These are phyloP conservation scores for Pteruthius melanotis DNA, from an alignment of 2,113 vertebrate genomes.

Conservation along the genomic window DNA sequence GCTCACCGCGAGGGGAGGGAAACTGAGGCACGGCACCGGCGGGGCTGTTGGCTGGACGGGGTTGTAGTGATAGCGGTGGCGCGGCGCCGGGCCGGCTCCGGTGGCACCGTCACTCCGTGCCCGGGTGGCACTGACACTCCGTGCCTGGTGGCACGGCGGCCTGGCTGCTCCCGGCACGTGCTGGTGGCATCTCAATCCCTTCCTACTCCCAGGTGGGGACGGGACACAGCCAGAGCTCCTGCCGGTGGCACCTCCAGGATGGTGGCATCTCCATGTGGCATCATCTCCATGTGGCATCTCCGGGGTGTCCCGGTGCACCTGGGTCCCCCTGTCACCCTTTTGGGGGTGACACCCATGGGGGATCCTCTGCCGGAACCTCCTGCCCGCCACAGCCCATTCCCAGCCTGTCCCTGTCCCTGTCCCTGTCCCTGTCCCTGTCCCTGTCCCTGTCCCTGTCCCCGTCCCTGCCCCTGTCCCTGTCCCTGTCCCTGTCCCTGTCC, in stretches of 20 bases:
- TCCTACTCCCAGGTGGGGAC: rapidly evolving
- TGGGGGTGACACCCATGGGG: too few relatives aligned
- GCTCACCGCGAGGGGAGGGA: rapidly evolving
- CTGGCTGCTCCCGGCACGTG: rapidly evolving
- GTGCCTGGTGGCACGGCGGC: rapidly evolving
- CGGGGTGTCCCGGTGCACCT: rapidly evolving
- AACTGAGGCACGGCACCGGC: neutral
- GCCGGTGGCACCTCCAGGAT: neutral
- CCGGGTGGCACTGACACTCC: rapidly evolving
- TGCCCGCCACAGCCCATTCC: neutral
- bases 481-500: neutral
- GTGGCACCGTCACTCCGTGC: rapidly evolving
- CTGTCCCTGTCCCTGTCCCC: neutral
- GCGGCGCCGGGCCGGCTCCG: rapidly evolving
- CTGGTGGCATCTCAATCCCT: neutral
- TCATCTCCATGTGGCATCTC: neutral
- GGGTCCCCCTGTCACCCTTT: neutral
- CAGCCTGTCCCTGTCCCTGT: neutral
- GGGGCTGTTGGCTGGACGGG: rapidly evolving
- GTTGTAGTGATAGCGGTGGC: rapidly evolving
- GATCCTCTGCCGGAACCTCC: neutral
- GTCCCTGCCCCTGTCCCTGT: neutral
- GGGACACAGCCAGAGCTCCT: rapidly evolving
- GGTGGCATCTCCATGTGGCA: neutral
- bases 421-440: neutral